phyloP scores from a whole-genome alignment of 2,797 vertebrate species.

The Gambelia wislizenii region DNA sequence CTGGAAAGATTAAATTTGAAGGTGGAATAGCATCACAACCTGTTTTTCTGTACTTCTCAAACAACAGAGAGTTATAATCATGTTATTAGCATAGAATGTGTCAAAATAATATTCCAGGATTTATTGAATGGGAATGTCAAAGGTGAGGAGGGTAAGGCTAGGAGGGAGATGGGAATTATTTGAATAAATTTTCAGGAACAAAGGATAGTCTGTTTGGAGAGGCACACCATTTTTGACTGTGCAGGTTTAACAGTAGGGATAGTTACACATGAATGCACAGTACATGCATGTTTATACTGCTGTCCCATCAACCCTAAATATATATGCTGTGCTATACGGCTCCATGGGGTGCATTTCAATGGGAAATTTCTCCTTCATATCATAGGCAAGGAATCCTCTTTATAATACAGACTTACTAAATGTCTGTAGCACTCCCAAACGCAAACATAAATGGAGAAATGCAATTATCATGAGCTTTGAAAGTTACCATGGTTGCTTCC shows the following conservation, averaged over 20 bases:
- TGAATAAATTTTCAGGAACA: not conserved
- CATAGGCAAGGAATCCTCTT: not conserved
- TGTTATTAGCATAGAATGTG: not conserved
- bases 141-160: not conserved
- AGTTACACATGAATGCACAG: not conserved
- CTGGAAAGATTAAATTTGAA: not conserved
- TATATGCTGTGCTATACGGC: not conserved
- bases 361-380: not conserved
- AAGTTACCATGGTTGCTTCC: not conserved
- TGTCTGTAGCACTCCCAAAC: not conserved
- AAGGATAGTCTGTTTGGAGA: not conserved
- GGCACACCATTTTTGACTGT: not conserved
- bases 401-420: not conserved
- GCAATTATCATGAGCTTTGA: not conserved
- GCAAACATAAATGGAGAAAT: not conserved
- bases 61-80: not conserved
- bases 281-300: not conserved
- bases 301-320: not conserved
- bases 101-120: not conserved
- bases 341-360: not conserved
- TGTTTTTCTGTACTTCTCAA: not conserved
- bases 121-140: not conserved
- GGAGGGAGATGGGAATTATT: not conserved
- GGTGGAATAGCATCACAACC: not conserved
- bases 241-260: not conserved